Evolutionary conservation across 1,140 invertebrate genomes (phyloP), one percentile per base, ranked within the genome.

Genomic region (Lycorma delicatula): DNA sequence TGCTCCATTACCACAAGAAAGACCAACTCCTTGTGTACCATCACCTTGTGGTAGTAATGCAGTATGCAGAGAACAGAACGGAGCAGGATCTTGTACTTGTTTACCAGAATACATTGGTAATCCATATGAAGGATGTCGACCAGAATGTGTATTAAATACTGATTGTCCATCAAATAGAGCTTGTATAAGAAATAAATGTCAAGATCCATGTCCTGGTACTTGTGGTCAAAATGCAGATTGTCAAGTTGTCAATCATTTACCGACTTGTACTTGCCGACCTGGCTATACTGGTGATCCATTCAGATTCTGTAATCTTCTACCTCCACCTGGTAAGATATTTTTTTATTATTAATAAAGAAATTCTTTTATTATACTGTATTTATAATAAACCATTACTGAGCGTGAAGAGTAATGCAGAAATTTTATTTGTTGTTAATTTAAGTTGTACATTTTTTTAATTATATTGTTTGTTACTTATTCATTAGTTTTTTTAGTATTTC

Each of bases 41-140:
- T 83, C 78, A 38, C 85, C 86, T 0, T 89, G 86, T 70, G 87
- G 86, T 31, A 66, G 80, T 3, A 89, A 89, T 71, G 85, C 86
- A 18, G 64, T 81, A 18, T 89, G 87, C 65, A 76, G 78, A 64
- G 83, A 85, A 69, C 76, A 77, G 58, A 78, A 80, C 61, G 77
- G 79, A 28, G 79, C 80, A 23, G 83, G 81, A 16, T 76, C 82
- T 28, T 91, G 88, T 67, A 75, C 79, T 46, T 90, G 87, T 69
- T 68, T 82, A 12, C 72, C 79, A 1, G 81, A 84, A 27, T 87
- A 86, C 65, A 79, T 82, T 62, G 87, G 87, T 38, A 87, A 89
- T 74, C 87, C 86, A 3, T 87, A 70, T 76, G 78, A 84, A 66
- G 82, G 83, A 16, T 88, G 85, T 68, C 73, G 82, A 64, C 87